Base-by-base conservation (phyloP, 2,113 vertebrate genomes). In the Cygnus buccinator region DNA sequence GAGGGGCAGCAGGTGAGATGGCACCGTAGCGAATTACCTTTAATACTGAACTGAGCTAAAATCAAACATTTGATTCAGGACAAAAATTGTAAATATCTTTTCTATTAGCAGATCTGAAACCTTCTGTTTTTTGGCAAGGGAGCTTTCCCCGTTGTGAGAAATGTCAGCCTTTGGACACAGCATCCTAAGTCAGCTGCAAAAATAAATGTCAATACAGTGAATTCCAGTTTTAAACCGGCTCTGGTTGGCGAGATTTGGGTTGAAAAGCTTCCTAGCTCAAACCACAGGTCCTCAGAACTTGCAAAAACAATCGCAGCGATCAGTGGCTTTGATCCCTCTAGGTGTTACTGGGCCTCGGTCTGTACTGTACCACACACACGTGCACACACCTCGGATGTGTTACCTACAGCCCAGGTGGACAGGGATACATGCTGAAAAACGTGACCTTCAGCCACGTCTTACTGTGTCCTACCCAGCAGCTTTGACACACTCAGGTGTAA, bases 191-290 rank as follows among this genome's bases (percentile, higher is more conserved):
- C 70, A 58, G 65, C 70, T 76, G 89, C 6, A 50, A 95, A 93
- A 97, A 75, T 78, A 94, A 94, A 94, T n/a, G 90, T 95, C 92
- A 93, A 73, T 94, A 89, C 66, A 89, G 54, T 78, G 90, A 90
- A 82, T 54, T 96, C 70, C 35, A 72, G 59, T 79, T 94, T 96
- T 79, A 92, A 94, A 62, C 28, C 65, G 71, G 61, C 25, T 44
- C 90, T 3, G 4, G 65, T 68, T 0, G 0, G 77, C 25, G 84
- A 92, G 86, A 90, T 65, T 91, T 61, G 58, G 55, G 80, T 72
- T 89, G 85, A 92, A 90, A 75, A 39, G 46, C 90, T 91, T 89
- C 83, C 73, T 78, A 70, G 37, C 61, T 87, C 75, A 84, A 92
- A 93, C 46, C 79, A 71, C 61, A 70, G 33, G 29, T 11, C 35